These are phyloP conservation scores for Parnassius apollo DNA, from an alignment of 2,888 invertebrate genomes.

Conservation along the genomic window DNA sequence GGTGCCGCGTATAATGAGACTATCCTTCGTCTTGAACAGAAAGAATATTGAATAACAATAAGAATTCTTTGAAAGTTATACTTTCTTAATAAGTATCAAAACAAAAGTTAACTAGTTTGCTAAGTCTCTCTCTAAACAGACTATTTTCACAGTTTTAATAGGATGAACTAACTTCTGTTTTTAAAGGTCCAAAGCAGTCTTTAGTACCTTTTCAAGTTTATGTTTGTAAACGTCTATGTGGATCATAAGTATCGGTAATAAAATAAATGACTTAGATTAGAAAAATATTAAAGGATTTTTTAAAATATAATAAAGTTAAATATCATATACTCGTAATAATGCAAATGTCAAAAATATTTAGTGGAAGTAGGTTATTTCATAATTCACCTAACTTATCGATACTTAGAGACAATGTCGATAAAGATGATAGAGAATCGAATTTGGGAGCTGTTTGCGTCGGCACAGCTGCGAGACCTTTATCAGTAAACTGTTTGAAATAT, in stretches of 20 bases:
- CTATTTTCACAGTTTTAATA: no score
- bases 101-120: neutral
- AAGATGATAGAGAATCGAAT: conserved; percentile 26
- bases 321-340: no score
- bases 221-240: no score
- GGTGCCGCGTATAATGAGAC: conserved; percentile 13
- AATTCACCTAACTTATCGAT: conserved; percentile 22
- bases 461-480: conserved; percentile 25
- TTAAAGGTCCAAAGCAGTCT: no score
- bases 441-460: conserved; percentile 17
- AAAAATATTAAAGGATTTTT: no score
- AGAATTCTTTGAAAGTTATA: conserved; percentile 5
- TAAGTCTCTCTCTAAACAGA: no score
- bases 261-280: no score
- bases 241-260: no score
- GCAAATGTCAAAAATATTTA: neutral
- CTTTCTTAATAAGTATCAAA: conserved; percentile 5
- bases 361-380: conserved; percentile 15
- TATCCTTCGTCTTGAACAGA: conserved; percentile 2
- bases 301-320: no score
- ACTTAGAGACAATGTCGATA: conserved; percentile 23
- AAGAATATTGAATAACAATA: conserved; percentile 24
- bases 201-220: no score
- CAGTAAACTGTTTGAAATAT: conserved; percentile 29
- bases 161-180: no score